Base-by-base conservation (phyloP, 2,888 invertebrate genomes). In the Orchestes rusci region DNA sequence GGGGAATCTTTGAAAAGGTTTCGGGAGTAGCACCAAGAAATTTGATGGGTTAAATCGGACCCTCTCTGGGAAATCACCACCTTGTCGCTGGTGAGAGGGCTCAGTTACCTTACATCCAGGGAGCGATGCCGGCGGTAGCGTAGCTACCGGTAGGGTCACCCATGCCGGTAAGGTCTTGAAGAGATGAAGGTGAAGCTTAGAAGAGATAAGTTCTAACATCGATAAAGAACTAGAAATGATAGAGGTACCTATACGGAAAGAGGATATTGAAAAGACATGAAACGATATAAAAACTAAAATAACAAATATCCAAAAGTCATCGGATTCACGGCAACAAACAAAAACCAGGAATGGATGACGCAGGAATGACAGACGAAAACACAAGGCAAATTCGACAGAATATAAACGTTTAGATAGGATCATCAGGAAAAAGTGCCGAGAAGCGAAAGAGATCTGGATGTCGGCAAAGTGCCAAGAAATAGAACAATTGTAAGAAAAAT, bases 191-290 rank as follows among this genome's bases (percentile, higher is more conserved):
- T n/a, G n/a, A n/a, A n/a, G n/a, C n/a, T n/a, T n/a, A n/a, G n/a
- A n/a, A n/a, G n/a, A n/a, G 12, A 30, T 10, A 30, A 30, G 31
- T 30, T 12, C 12, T 30, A 30, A 30, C 12, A 30, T 30, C 31
- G 31, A 30, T 7, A 30, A 30, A 30, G 31, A 30, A 30, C 31
- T 30, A 30, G 31, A 30, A 30, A 30, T 12, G 31, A n/a, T 30
- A 30, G 12, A 7, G 12, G 31, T 10, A 30, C 12, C 31, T 5
- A 5, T 30, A 12, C 7, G 31, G 31, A 13, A 30, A 23, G 27
- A 1, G 27, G 27, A 23, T 23, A 10, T 23, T 23, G 27, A 23
- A 23, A 23, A 23, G 27, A 30, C 31, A 30, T 30, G 31, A 12
- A 30, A 30, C 12, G 31, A 30, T 30, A 10, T 30, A 30, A 30